These are phyloP conservation scores for Ostrea edulis DNA, from an alignment of 1,140 invertebrate species.

Conservation along the genomic window DNA sequence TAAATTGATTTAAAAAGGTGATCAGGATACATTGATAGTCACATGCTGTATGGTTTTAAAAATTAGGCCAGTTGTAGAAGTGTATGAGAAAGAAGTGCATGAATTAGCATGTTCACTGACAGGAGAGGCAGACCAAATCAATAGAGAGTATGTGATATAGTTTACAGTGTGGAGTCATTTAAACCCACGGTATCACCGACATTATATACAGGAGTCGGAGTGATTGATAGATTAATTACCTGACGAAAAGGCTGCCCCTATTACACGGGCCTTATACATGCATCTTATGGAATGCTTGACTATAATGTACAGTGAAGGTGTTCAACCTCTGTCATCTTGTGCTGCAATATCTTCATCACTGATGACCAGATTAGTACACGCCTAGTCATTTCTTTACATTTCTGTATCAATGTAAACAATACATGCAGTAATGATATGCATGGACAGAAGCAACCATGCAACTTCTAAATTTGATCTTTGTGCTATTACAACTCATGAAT, in stretches of 20 bases:
- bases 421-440: not conserved
- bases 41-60: not conserved
- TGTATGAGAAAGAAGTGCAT: slow-evolving; percentile 4
- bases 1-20: not conserved
- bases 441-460: not conserved
- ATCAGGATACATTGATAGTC: not conserved
- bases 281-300: not conserved
- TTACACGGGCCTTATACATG: not conserved
- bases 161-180: not conserved
- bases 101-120: not conserved
- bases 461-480: not conserved
- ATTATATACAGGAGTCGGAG: not conserved
- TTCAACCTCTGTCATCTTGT: not conserved
- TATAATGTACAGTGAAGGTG: not conserved
- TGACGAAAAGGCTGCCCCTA: not conserved
- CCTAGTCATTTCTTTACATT: not conserved
- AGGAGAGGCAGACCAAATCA: not conserved
- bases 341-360: not conserved
- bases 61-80: not conserved
- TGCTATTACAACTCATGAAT: not conserved
- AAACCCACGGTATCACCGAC: not conserved
- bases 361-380: not conserved
- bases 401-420: not conserved
- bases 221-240: slow-evolving; percentile 39
- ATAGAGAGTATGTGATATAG: slow-evolving; percentile 26